phyloP scores from a whole-genome alignment of 2,888 invertebrate species.

The Leptothorax acervorum region DNA sequence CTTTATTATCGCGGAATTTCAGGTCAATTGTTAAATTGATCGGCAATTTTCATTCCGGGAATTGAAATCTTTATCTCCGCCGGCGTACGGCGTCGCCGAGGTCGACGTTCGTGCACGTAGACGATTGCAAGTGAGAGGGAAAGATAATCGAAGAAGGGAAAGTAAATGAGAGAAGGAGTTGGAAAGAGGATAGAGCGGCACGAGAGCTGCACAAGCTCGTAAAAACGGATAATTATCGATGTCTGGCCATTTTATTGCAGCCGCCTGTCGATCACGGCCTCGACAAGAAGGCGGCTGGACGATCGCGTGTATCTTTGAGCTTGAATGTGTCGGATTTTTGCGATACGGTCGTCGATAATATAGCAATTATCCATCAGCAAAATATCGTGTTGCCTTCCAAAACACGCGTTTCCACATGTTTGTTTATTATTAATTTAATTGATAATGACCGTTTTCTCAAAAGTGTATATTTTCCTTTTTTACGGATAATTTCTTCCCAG shows the following conservation, averaged over 20 bases:
- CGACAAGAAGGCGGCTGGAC: conserved; percentile 55
- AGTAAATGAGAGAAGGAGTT: conserved; percentile 28
- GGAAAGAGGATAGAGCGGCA: conserved; percentile 31
- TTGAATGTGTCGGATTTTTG: conserved; percentile 27
- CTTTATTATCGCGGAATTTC: conserved; percentile 82
- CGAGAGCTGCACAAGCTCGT: conserved; percentile 74
- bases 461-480: not conserved
- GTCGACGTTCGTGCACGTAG: conserved; percentile 74
- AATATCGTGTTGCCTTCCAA: not conserved
- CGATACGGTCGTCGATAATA: conserved; percentile 36
- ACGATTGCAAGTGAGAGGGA: conserved; percentile 18
- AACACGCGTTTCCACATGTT: not conserved
- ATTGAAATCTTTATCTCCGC: conserved; percentile 82
- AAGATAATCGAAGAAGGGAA: conserved; percentile 14
- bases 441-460: not conserved
- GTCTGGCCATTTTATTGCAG: conserved; percentile 80
- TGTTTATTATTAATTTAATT: conserved; percentile 34
- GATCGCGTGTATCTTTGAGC: conserved; percentile 42
- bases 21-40: conserved; percentile 84
- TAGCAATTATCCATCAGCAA: conserved; percentile 4
- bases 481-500: not conserved
- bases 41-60: conserved; percentile 84
- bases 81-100: conserved; percentile 65
- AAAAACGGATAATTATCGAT: conserved; percentile 83
- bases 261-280: conserved; percentile 73